Base-by-base conservation (phyloP, 92 coral and sea anemone genomes). In the Muricea muricata region DNA sequence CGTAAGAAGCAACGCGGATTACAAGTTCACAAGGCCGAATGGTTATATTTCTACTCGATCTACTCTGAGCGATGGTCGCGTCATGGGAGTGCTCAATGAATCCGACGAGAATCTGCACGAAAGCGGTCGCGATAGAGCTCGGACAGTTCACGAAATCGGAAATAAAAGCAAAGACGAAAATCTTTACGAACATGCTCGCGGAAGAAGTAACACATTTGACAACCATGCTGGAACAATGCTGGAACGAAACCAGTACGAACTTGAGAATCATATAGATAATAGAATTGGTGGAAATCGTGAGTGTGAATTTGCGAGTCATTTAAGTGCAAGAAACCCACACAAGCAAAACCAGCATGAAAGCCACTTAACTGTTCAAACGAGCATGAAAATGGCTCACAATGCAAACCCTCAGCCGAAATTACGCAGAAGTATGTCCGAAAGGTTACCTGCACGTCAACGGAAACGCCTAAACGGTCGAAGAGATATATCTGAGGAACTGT, bases 1-100 rank as follows among this genome's bases (percentile, higher is more conserved):
- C 41, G 91, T 83, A 8, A 75, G 91, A 48, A 63, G n/a, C n/a
- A n/a, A 72, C 33, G 63, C 33, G 48, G 92, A 92, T 52, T 83
- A 50, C 28, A 50, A 24, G 32, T 31, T 31, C 13, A 33, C 71
- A 21, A 52, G 42, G n/a, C 33, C 66, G 0, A 76, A 32, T 28
- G 25, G 83, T 30, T 52, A 78, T 57, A 41, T 29, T 55, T 41
- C 17, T 31, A n/a, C 31, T 10, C 71, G 65, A 3, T 58, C 65
- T 4, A n/a, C 30, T 41, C 21, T 25, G 4, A 20, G 41, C 40
- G 65, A 75, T 75, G 23, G 52, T 33, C 50, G 52, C 18, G 52
- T 48, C 0, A 78, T 78, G 83, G 83, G 55, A n/a, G 83, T 78
- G 23, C 39, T 78, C 6, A 78, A 33, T 17, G 83, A 78, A 20